These are phyloP conservation scores for Centrocercus urophasianus DNA, from an alignment of 2,113 vertebrate species.

Conservation along the genomic window DNA sequence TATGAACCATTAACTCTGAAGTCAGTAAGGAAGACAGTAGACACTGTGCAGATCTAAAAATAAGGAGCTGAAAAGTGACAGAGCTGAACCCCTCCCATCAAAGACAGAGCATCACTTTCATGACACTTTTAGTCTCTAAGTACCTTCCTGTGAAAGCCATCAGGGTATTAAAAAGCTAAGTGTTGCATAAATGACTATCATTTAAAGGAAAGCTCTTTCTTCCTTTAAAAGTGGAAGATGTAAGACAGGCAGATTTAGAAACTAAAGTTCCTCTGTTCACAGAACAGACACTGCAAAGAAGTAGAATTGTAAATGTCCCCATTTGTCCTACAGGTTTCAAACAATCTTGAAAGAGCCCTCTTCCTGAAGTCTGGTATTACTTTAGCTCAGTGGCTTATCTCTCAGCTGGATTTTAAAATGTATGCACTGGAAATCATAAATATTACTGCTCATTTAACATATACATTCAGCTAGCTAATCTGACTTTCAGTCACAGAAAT, in stretches of 20 bases:
- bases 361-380: slow-evolving; percentile 1
- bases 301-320: slow-evolving; percentile 39
- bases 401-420: slow-evolving; percentile 26
- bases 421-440: slow-evolving; percentile 34
- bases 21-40: slow-evolving; percentile 61
- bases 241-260: slow-evolving; percentile 56
- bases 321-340: slow-evolving; percentile 49
- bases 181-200: slow-evolving; percentile 69
- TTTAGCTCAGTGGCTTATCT: slow-evolving; percentile 5
- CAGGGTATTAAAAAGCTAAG: slow-evolving; percentile 72
- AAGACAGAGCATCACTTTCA: slow-evolving; percentile 69
- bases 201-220: slow-evolving; percentile 53
- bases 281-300: slow-evolving; percentile 28
- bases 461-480: not conserved
- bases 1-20: slow-evolving; percentile 63
- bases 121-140: slow-evolving; percentile 70
- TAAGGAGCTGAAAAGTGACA: slow-evolving; percentile 67
- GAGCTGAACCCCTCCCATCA: slow-evolving; percentile 65
- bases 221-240: slow-evolving; percentile 53
- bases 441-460: slow-evolving; percentile 8
- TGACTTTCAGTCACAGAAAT: not conserved
- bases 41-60: slow-evolving; percentile 68
- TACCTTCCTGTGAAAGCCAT: slow-evolving; percentile 64
- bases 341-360: slow-evolving; percentile 1
- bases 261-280: slow-evolving; percentile 53